A percentile compares a stretch with the other conserved stretches of the same genome.
phyloP scores from a whole-genome alignment of 1,140 invertebrate genomes.

The Eciton burchellii region DNA sequence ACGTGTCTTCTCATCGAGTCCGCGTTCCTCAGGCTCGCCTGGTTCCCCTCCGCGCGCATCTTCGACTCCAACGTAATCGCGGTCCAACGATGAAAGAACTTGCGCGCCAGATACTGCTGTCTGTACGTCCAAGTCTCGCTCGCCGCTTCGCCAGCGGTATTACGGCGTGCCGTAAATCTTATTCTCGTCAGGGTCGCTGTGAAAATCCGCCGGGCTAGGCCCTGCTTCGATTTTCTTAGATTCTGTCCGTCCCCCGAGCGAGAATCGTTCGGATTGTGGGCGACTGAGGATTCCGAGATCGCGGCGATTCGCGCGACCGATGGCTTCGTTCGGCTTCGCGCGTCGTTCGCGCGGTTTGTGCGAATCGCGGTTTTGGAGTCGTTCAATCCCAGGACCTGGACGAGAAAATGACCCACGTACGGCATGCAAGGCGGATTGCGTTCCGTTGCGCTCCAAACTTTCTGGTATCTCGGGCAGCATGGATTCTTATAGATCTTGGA shows the following conservation, averaged over 20 bases:
- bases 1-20: constrained; percentile 76
- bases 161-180: neutral
- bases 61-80: constrained; percentile 67
- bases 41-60: constrained; percentile 70
- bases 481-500: constrained; percentile 83
- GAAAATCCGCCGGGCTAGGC: constrained; percentile 63
- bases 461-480: constrained; percentile 78
- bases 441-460: constrained; percentile 79
- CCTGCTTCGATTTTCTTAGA: neutral
- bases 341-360: neutral
- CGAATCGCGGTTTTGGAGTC: neutral
- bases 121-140: constrained; percentile 53
- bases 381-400: constrained; percentile 78
- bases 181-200: constrained; percentile 60
- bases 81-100: constrained; percentile 70
- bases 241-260: neutral
- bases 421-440: constrained; percentile 82
- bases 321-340: neutral
- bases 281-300: neutral
- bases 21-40: constrained; percentile 70
- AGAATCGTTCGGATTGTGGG: neutral
- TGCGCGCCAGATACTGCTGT: constrained; percentile 65
- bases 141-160: neutral
- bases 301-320: neutral
- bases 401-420: constrained; percentile 84